These are phyloP conservation scores for Apodemus agrarius DNA, from an alignment of 2,797 vertebrate genomes.

Conservation along the genomic window DNA sequence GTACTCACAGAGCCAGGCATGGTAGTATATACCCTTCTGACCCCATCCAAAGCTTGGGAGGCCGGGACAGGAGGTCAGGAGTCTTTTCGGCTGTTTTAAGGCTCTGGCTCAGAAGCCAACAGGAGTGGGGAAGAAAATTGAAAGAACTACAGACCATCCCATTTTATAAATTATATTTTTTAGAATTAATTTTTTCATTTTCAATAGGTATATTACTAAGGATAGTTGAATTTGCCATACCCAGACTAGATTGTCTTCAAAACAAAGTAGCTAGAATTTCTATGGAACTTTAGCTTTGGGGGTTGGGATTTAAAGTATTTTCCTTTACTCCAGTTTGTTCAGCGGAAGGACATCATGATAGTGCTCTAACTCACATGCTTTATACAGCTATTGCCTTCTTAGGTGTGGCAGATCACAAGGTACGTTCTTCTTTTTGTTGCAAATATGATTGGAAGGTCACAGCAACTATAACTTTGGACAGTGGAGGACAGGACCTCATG, in stretches of 20 bases:
- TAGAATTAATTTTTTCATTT: conserved; percentile 59
- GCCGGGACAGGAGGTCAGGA: neutral
- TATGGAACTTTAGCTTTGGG: neutral
- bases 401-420: conserved; percentile 98
- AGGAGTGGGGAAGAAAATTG: neutral
- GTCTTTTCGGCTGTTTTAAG: neutral
- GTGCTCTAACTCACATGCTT: conserved; percentile 96
- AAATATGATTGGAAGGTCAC: conserved; percentile 26
- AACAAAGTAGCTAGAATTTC: conserved; percentile 41
- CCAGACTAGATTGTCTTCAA: neutral
- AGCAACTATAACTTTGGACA: neutral
- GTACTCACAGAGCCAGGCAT: neutral
- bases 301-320: conserved; percentile 60
- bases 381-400: conserved; percentile 96
- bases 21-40: neutral
- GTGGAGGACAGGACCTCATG: too few species aligned
- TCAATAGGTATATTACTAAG: conserved; percentile 30
- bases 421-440: conserved; percentile 81
- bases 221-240: neutral
- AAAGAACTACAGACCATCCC: neutral
- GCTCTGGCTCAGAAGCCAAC: neutral
- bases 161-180: conserved; percentile 24
- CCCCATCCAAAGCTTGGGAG: neutral
- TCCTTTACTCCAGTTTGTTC: conserved; percentile 83
- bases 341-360: conserved; percentile 99